A percentile compares a stretch with the other conserved stretches of the same genome.
Conservation (phyloP, 1,140 invertebrate species). For the Armadillidium nasatum region DNA sequence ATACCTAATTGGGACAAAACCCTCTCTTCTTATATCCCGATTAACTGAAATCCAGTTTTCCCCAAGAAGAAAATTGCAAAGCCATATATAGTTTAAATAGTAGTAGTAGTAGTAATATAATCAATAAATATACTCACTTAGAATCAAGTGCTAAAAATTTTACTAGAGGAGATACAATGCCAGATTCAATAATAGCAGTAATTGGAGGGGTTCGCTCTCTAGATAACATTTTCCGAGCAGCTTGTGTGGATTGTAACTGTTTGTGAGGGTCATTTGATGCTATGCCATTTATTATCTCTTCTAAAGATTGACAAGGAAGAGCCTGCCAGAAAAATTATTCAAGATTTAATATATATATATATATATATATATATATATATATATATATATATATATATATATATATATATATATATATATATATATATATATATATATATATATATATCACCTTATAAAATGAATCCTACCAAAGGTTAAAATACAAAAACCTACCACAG, state of each 20-base stretch:
- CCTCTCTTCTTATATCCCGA: too few relatives aligned
- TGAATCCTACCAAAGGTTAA: neutral
- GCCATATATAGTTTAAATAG: too few relatives aligned
- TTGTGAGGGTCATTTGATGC: conserved; percentile 58
- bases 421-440: too few relatives aligned
- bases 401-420: neutral
- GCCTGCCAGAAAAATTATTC: conserved; percentile 12
- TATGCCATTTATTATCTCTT: conserved; percentile 54
- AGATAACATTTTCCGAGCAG: conserved; percentile 83
- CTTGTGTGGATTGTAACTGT: conserved; percentile 65
- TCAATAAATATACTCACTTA: too few relatives aligned
- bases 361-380: neutral
- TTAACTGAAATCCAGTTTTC: too few relatives aligned
- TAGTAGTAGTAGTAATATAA: too few relatives aligned
- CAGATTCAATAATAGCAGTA: conserved; percentile 76
- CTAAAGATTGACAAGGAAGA: conserved; percentile 35
- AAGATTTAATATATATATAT: conserved; percentile 3
- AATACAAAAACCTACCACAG: conserved; percentile 25
- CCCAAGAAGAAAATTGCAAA: too few relatives aligned
- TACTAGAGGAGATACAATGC: conserved; percentile 66
- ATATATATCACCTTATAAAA: too few relatives aligned
- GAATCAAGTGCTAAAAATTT: conserved; percentile 36
- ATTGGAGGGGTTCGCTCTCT: conserved; percentile 91
- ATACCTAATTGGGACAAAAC: too few relatives aligned
- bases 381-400: neutral